These are phyloP conservation scores for Phrynocephalus vlangalii DNA, from an alignment of 2,797 vertebrate genomes.

Conservation along the genomic window DNA sequence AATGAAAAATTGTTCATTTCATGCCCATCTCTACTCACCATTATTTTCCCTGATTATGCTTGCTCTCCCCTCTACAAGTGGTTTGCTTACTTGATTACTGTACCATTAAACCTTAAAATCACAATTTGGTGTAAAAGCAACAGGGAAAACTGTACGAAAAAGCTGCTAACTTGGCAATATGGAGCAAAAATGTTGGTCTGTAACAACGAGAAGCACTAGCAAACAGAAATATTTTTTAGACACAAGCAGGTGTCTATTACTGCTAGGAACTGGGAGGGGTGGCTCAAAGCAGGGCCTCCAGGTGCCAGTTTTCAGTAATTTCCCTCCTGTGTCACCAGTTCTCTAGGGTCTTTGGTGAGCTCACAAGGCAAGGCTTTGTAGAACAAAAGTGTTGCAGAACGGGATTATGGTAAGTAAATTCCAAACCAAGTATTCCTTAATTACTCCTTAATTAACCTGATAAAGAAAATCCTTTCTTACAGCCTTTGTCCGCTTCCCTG, in stretches of 20 bases:
- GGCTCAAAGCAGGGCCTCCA: not conserved
- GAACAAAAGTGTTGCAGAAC: not conserved
- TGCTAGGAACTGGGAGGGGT: not conserved
- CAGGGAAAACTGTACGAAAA: not conserved
- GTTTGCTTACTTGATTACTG: not conserved
- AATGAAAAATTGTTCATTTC: too few species aligned
- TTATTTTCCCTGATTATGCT: not conserved
- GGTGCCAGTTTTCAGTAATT: not conserved
- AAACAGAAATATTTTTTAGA: not conserved
- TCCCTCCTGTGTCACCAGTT: not conserved
- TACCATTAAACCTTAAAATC: not conserved
- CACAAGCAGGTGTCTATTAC: not conserved
- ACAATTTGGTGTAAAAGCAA: constrained; percentile 1
- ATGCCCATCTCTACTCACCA: not conserved
- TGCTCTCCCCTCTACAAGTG: not conserved
- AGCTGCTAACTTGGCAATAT: not conserved
- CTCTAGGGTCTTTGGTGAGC: too few species aligned
- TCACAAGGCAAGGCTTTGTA: not conserved
- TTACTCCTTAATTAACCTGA: too few species aligned
- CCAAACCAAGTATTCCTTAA: not conserved
- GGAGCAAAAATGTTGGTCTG: not conserved
- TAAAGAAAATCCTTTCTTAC: too few species aligned
- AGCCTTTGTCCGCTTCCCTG: not conserved
- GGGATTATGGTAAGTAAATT: not conserved
- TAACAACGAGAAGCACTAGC: not conserved